These are phyloP conservation scores for Luffia ferchaultella DNA, from an alignment of 2,888 invertebrate genomes.

Conservation along the genomic window DNA sequence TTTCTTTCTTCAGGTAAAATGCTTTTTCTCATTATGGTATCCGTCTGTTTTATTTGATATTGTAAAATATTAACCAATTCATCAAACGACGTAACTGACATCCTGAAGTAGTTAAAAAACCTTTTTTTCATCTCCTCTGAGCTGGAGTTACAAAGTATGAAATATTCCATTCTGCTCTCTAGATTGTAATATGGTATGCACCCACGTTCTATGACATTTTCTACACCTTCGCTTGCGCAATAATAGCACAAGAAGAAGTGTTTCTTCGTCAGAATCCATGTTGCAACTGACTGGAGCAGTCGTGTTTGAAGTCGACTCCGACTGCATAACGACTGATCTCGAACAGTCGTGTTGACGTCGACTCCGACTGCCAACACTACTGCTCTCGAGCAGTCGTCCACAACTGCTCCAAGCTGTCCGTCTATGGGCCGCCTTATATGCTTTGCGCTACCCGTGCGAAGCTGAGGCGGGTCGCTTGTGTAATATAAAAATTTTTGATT, in stretches of 20 bases:
- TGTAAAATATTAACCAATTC: not conserved
- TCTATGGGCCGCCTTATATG: too few relatives aligned
- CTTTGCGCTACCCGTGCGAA: too few relatives aligned
- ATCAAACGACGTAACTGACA: not conserved
- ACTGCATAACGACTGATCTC: not conserved
- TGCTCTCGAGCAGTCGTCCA: too few relatives aligned
- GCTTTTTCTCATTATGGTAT: too few relatives aligned
- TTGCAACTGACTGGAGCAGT: constrained; percentile 2
- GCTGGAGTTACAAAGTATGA: not conserved
- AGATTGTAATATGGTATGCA: too few relatives aligned
- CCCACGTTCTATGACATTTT: constrained; percentile 4
- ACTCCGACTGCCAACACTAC: not conserved
- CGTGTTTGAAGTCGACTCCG: not conserved
- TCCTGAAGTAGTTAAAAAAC: not conserved
- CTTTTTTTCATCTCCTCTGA: not conserved
- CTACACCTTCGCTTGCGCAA: constrained; percentile 4
- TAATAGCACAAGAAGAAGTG: constrained; percentile 5
- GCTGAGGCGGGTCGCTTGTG: too few relatives aligned
- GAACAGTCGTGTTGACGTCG: not conserved
- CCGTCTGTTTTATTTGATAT: too few relatives aligned
- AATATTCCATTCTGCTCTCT: not conserved
- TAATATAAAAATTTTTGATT: too few relatives aligned
- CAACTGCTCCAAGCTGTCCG: too few relatives aligned
- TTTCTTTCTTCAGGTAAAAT: too few relatives aligned
- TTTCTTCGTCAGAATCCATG: constrained; percentile 5